These are phyloP conservation scores for Rosalia funebris DNA, from an alignment of 2,888 invertebrate species.

Conservation along the genomic window DNA sequence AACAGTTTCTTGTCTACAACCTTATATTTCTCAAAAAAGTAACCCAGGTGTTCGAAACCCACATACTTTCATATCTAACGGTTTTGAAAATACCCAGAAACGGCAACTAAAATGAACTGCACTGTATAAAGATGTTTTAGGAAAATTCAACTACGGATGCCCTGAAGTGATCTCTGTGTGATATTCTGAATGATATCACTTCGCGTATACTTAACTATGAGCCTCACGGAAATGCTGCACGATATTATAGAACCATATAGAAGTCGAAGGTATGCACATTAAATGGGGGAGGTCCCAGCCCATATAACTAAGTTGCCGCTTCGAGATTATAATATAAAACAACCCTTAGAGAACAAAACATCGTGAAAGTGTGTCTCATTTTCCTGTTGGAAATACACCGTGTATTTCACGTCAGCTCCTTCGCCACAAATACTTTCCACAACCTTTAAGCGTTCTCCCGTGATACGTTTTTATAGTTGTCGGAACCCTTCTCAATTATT, in stretches of 20 bases:
- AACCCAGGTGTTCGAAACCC: too few species aligned
- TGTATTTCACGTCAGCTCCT: conserved; percentile 36
- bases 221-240: background rate
- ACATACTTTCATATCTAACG: too few species aligned
- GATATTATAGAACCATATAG: background rate
- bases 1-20: too few species aligned
- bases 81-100: too few species aligned
- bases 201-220: background rate
- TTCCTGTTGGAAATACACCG: conserved; percentile 40
- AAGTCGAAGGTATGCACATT: background rate
- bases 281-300: conserved; percentile 11
- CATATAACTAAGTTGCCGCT: conserved; percentile 34
- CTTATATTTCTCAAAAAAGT: too few species aligned
- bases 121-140: too few species aligned
- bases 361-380: conserved; percentile 48
- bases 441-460: conserved; percentile 36
- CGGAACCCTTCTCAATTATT: conserved; percentile 35
- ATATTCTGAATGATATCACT: background rate
- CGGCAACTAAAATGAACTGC: too few species aligned
- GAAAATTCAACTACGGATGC: too few species aligned
- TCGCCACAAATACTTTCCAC: conserved; percentile 38
- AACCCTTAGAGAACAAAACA: conserved; percentile 25
- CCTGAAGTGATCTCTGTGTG: too few species aligned
- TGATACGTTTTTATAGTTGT: conserved; percentile 36
- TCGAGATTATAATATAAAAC: conserved; percentile 34